These are phyloP conservation scores for Hemiprocne comata DNA, from an alignment of 2,113 vertebrate species.

Conservation along the genomic window DNA sequence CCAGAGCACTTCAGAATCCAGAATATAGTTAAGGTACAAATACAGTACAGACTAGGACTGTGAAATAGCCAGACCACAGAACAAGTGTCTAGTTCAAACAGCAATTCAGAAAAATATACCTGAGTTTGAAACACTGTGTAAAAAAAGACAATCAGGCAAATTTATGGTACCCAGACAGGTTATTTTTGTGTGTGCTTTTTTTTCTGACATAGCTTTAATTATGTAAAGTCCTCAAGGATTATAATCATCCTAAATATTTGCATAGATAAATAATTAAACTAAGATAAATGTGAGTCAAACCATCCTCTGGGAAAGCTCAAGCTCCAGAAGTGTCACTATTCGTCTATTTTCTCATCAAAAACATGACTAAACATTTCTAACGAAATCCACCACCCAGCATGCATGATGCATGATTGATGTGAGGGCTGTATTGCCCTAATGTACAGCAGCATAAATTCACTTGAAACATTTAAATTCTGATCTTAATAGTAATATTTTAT, in stretches of 20 bases:
- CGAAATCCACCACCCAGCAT: neutral
- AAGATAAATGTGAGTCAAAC: slow-evolving; percentile 42
- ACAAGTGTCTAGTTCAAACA: neutral
- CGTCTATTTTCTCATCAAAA: slow-evolving; percentile 4
- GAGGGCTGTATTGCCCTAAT: neutral
- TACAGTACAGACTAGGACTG: neutral
- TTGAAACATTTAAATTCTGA: slow-evolving; percentile 27
- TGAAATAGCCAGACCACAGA: neutral
- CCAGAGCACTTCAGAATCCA: neutral
- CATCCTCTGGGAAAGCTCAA: slow-evolving; percentile 21
- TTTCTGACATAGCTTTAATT: slow-evolving; percentile 20
- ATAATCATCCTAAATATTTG: slow-evolving; percentile 35
- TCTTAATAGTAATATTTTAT: slow-evolving; percentile 4
- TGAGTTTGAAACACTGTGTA: neutral
- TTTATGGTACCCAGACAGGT: neutral
- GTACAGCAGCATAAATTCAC: neutral
- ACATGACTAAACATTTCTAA: neutral
- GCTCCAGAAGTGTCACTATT: slow-evolving; percentile 7
- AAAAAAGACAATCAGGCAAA: neutral
- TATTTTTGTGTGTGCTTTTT: neutral
- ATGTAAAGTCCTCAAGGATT: neutral
- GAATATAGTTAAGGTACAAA: neutral
- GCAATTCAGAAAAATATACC: neutral
- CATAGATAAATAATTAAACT: slow-evolving; percentile 41
- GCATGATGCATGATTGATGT: neutral